Evolutionary conservation across 1,140 invertebrate genomes (phyloP).

Genomic region (Drosophila asahinai): DNA sequence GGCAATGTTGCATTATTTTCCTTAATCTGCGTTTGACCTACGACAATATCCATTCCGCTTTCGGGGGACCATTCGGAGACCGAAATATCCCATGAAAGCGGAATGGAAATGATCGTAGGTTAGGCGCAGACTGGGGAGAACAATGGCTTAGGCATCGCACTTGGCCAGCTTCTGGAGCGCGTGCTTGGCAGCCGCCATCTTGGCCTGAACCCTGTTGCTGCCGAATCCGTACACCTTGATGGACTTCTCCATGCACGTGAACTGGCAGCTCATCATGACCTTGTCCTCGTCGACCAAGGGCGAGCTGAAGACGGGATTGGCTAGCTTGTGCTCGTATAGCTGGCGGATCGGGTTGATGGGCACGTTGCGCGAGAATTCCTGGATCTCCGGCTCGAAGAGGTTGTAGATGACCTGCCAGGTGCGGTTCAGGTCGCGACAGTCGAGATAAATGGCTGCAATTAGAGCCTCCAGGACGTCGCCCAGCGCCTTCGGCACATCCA

Average conservation of each 20-base stretch:
- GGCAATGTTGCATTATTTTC: background rate
- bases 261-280: slow-evolving; percentile 88
- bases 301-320: slow-evolving; percentile 87
- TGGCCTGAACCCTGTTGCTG: slow-evolving; percentile 88
- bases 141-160: slow-evolving; percentile 33
- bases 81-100: slow-evolving; percentile 9
- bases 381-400: slow-evolving; percentile 91
- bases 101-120: background rate
- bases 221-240: slow-evolving; percentile 90
- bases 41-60: slow-evolving; percentile 1
- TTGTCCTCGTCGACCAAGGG: slow-evolving; percentile 73
- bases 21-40: background rate
- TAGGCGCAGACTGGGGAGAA: background rate
- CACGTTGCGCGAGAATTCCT: slow-evolving; percentile 91
- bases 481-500: slow-evolving; percentile 97
- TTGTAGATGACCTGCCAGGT: slow-evolving; percentile 94
- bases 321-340: slow-evolving; percentile 90
- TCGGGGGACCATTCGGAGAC: slow-evolving; percentile 1
- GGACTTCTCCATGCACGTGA: slow-evolving; percentile 86
- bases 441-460: slow-evolving; percentile 96
- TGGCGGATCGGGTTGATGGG: slow-evolving; percentile 96
- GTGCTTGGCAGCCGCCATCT: slow-evolving; percentile 91
- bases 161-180: slow-evolving; percentile 86
- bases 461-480: slow-evolving; percentile 97
- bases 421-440: slow-evolving; percentile 91